Evolutionary conservation across 2,797 vertebrate species (phyloP).

Genomic region (Potorous gilbertii): DNA sequence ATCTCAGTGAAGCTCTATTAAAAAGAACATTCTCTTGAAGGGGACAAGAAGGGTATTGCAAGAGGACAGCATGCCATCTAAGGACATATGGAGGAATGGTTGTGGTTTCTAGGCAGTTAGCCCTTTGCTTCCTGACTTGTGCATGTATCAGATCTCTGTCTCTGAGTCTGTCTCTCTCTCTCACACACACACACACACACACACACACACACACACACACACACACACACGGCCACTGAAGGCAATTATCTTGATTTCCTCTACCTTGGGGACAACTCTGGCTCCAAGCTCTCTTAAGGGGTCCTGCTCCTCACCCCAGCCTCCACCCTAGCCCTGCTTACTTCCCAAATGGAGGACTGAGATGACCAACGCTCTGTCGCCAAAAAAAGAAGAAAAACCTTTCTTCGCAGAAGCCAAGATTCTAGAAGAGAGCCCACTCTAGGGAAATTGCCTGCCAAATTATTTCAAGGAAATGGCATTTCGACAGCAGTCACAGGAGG

Average conservation of each 20-base stretch:
- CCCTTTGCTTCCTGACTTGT: background rate
- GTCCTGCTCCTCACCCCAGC: background rate
- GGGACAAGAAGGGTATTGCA: background rate
- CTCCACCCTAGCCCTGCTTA: background rate
- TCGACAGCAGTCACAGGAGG: constrained; percentile 47
- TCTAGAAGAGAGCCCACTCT: constrained; percentile 32
- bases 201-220: background rate
- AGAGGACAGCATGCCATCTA: background rate
- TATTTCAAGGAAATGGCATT: constrained; percentile 66
- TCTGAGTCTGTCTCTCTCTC: background rate
- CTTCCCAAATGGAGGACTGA: background rate
- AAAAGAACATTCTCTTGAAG: background rate
- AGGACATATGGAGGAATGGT: background rate
- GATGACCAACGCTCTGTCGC: background rate
- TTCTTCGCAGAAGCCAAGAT: constrained; percentile 24
- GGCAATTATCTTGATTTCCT: background rate
- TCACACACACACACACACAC: background rate
- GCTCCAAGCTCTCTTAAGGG: background rate
- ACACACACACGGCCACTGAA: background rate
- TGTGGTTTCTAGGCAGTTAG: background rate
- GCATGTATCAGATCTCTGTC: background rate
- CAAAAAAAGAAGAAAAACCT: background rate
- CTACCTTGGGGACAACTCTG: background rate
- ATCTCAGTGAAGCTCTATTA: background rate
- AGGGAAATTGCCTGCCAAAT: constrained; percentile 64